phyloP scores from a whole-genome alignment of 2,113 vertebrate genomes.

The Erythrolamprus reginae region DNA sequence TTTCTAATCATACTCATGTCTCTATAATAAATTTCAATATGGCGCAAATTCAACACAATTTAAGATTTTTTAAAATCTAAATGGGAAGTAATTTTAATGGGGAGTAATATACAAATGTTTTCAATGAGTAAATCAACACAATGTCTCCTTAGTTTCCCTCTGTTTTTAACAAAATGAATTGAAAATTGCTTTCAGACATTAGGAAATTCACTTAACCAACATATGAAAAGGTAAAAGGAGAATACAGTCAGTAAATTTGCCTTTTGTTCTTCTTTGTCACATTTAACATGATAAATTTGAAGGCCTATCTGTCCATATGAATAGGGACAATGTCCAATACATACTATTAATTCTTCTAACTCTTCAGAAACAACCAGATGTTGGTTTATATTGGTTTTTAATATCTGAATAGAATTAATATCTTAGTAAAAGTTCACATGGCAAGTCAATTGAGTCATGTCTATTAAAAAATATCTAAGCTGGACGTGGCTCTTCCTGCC shows the following conservation, averaged over 20 bases:
- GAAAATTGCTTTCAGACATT: background rate
- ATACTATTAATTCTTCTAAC: background rate
- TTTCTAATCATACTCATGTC: background rate
- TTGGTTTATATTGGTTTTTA: background rate
- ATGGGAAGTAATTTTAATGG: no score
- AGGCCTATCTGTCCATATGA: background rate
- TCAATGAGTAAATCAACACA: background rate
- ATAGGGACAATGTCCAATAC: background rate
- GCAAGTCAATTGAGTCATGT: background rate
- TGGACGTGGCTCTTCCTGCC: background rate
- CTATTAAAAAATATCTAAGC: background rate
- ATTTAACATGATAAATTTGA: background rate
- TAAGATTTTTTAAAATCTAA: background rate
- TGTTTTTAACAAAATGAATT: background rate
- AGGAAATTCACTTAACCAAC: background rate
- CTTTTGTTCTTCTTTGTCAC: background rate
- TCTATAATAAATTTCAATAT: background rate
- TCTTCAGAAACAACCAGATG: background rate
- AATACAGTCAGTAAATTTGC: background rate
- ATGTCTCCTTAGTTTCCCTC: background rate
- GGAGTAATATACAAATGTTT: background rate
- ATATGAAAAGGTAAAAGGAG: background rate
- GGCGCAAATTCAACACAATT: background rate
- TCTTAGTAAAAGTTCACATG: background rate
- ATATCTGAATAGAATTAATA: background rate